Evolutionary conservation across 2,888 invertebrate genomes (phyloP).

Genomic region (Napeogenes inachia): DNA sequence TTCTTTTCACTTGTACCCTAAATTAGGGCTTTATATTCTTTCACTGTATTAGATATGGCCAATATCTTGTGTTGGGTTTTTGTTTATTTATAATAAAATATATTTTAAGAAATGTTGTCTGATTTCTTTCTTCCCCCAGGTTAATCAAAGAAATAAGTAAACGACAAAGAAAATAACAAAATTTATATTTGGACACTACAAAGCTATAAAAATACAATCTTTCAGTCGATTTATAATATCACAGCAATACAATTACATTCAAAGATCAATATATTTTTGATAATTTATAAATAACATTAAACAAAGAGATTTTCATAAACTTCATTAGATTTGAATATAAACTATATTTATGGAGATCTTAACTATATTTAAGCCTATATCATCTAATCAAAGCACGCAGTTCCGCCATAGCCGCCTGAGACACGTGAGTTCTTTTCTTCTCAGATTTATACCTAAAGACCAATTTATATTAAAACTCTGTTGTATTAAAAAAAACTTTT

Average conservation of each 20-base stretch:
- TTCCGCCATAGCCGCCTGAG: slow-evolving; percentile 64
- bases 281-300: slow-evolving; percentile 3
- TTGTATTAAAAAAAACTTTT: background rate
- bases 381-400: slow-evolving; percentile 61
- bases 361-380: slow-evolving; percentile 37
- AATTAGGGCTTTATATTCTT: slow-evolving; percentile 75
- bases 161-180: slow-evolving; percentile 18
- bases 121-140: slow-evolving; percentile 15
- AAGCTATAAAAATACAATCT: slow-evolving; percentile 53
- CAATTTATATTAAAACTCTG: slow-evolving; percentile 1
- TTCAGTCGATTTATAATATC: slow-evolving; percentile 65
- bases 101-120: slow-evolving; percentile 57
- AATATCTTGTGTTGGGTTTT: slow-evolving; percentile 75
- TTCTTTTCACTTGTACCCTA: slow-evolving; percentile 77
- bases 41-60: slow-evolving; percentile 64
- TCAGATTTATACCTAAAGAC: slow-evolving; percentile 60
- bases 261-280: slow-evolving; percentile 16
- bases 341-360: slow-evolving; percentile 34
- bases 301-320: slow-evolving; percentile 12
- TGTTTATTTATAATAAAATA: slow-evolving; percentile 75
- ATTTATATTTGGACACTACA: slow-evolving; percentile 30
- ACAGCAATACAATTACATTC: slow-evolving; percentile 47
- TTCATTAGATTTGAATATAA: slow-evolving; percentile 25
- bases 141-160: slow-evolving; percentile 3
- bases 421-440: slow-evolving; percentile 57